These are phyloP conservation scores for Dasysyrphus albostriatus DNA, from an alignment of 2,888 invertebrate species.

Conservation along the genomic window DNA sequence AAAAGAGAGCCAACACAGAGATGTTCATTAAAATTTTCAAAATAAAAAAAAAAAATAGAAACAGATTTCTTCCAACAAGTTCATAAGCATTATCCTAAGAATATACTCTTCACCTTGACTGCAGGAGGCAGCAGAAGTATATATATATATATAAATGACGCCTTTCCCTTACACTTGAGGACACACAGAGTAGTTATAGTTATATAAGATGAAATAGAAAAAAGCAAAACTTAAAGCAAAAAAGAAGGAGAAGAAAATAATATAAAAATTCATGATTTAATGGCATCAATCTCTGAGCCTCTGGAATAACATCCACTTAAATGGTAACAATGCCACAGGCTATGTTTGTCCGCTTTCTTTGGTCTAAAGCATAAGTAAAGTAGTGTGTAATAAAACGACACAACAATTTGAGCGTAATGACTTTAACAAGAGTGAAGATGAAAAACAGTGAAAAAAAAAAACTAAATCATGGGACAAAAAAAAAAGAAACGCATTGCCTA, in stretches of 20 bases:
- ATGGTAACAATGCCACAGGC: conserved; percentile 7
- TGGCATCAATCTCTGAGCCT: conserved; percentile 20
- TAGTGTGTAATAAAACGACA: not conserved
- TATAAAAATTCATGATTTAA: conserved; percentile 28
- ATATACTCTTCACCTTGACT: conserved; percentile 51
- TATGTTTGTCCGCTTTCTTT: not conserved
- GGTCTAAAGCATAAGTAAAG: not conserved
- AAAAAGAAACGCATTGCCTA: not conserved
- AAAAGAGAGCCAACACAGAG: not conserved
- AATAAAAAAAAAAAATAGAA: not conserved
- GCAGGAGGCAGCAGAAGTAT: conserved; percentile 12
- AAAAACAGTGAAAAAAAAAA: not conserved
- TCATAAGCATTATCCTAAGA: conserved; percentile 45
- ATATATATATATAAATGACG: conserved; percentile 28
- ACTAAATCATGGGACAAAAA: not conserved
- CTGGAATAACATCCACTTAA: conserved; percentile 14
- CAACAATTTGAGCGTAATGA: conserved; percentile 10
- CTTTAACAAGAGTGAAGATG: conserved; percentile 3
- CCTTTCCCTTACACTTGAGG: conserved; percentile 42
- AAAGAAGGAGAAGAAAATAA: not conserved
- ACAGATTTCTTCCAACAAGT: conserved; percentile 27
- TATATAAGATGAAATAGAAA: not conserved
- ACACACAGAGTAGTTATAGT: not conserved
- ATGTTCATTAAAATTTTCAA: conserved; percentile 20
- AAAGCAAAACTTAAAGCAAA: not conserved